Evolutionary conservation across 2,113 vertebrate genomes (phyloP).

Genomic region (Tupaia chinensis): DNA sequence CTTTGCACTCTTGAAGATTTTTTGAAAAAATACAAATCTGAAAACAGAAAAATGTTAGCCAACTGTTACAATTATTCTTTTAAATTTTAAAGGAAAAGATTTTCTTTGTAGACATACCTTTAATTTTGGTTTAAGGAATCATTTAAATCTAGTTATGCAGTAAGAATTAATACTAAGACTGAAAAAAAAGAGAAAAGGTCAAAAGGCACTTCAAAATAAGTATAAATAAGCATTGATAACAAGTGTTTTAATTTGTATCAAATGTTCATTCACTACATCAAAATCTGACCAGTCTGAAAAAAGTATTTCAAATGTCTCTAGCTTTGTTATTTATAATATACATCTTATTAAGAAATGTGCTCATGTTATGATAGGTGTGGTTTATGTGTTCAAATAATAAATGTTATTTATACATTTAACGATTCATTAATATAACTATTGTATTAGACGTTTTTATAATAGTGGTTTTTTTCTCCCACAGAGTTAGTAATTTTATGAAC

Average conservation of each 20-base stretch:
- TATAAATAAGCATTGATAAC: not conserved
- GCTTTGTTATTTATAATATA: slow-evolving; percentile 25
- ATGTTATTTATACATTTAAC: not conserved
- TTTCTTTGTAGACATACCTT: not conserved
- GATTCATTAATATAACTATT: slow-evolving; percentile 51
- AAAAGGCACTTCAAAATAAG: not conserved
- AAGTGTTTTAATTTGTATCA: slow-evolving; percentile 51
- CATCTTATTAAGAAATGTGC: slow-evolving; percentile 30
- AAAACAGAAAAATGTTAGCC: not conserved
- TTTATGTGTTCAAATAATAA: slow-evolving; percentile 27
- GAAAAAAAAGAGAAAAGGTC: not conserved
- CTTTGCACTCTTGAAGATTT: slow-evolving; percentile 43
- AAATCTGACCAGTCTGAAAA: not conserved
- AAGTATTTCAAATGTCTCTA: not conserved
- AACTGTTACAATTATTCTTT: not conserved
- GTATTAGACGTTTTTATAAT: not conserved
- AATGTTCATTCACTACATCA: slow-evolving; percentile 20
- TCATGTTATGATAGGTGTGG: not conserved
- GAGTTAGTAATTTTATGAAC: slow-evolving; percentile 27
- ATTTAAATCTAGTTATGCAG: not conserved
- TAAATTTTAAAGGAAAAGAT: slow-evolving; percentile 59
- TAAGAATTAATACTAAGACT: slow-evolving; percentile 53
- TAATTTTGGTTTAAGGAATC: not conserved
- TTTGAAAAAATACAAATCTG: slow-evolving; percentile 54
- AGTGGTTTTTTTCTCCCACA: not conserved